phyloP scores from a whole-genome alignment of 2,113 vertebrate genomes.

The Pitta sordida region DNA sequence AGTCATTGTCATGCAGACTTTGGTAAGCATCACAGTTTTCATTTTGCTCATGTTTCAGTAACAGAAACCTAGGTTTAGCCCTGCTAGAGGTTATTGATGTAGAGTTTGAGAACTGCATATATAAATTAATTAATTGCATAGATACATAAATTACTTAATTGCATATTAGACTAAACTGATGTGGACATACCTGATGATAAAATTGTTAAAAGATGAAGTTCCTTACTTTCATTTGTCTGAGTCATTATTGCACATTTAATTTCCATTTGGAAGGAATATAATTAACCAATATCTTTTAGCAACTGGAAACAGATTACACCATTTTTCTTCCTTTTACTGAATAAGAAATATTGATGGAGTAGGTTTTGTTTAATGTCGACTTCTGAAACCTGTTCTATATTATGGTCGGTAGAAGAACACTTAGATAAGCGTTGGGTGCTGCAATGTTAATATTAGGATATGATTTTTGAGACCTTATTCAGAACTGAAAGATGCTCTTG shows the following conservation, averaged over 20 bases:
- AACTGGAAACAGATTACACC: slow-evolving; percentile 41
- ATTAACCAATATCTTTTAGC: slow-evolving; percentile 59
- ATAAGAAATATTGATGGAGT: not conserved
- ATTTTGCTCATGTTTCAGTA: slow-evolving; percentile 52
- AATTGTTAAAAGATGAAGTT: slow-evolving; percentile 67
- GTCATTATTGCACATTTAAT: slow-evolving; percentile 61
- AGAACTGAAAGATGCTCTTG: not conserved
- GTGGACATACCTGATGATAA: slow-evolving; percentile 51
- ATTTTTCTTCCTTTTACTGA: slow-evolving; percentile 23
- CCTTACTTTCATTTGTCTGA: slow-evolving; percentile 63
- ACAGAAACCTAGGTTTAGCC: not conserved
- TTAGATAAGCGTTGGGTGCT: not conserved
- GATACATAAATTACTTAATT: slow-evolving; percentile 67
- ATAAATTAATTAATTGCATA: slow-evolving; percentile 67
- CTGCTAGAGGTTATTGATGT: slow-evolving; percentile 62
- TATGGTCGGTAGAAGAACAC: not conserved
- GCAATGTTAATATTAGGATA: not conserved
- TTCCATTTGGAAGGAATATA: slow-evolving; percentile 62
- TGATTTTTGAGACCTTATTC: not conserved
- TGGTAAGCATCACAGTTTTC: not conserved
- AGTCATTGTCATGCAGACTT: not conserved
- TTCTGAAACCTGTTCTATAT: not conserved
- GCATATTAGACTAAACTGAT: slow-evolving; percentile 63
- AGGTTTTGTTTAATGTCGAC: not conserved
- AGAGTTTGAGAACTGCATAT: slow-evolving; percentile 35